Percentiles rank a stretch among this genome's conserved stretches.
Conservation (phyloP, 2,888 invertebrate species). For the Ommatoiulus sabulosus region DNA sequence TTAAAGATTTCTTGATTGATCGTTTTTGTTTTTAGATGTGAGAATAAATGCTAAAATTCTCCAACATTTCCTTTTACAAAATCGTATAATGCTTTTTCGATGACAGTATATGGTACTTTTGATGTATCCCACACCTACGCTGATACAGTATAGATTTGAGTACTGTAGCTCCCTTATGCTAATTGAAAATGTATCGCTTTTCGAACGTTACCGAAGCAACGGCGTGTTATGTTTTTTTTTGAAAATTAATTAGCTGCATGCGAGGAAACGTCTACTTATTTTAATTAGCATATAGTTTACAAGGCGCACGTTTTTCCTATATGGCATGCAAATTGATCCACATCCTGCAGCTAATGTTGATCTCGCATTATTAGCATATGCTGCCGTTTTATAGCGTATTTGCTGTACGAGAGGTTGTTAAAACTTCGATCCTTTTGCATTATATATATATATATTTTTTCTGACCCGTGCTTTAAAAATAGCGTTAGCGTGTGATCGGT, state of each 20-base stretch:
- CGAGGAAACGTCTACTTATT: background rate
- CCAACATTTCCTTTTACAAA: no score
- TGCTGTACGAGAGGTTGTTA: background rate
- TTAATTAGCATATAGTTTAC: constrained; percentile 12
- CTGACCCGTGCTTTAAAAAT: constrained; percentile 6
- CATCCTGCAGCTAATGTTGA: background rate
- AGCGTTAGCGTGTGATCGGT: background rate
- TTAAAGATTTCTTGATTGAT: no score
- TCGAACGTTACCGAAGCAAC: background rate
- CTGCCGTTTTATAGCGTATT: constrained; percentile 21
- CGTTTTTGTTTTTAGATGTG: no score
- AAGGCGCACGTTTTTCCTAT: background rate
- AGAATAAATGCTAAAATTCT: no score
- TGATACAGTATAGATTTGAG: no score
- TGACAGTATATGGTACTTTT: no score
- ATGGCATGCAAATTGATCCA: background rate
- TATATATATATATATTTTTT: background rate
- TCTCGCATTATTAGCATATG: constrained; percentile 39
- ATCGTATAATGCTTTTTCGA: no score
- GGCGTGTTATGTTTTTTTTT: background rate
- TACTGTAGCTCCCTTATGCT: background rate
- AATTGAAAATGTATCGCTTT: background rate
- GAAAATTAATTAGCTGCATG: constrained; percentile 18
- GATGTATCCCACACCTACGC: no score
- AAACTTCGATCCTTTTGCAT: background rate